Evolutionary conservation across 92 coral and sea anemone genomes (phyloP), one percentile per base, ranked within the genome.

Genomic region (Porites lobata): DNA sequence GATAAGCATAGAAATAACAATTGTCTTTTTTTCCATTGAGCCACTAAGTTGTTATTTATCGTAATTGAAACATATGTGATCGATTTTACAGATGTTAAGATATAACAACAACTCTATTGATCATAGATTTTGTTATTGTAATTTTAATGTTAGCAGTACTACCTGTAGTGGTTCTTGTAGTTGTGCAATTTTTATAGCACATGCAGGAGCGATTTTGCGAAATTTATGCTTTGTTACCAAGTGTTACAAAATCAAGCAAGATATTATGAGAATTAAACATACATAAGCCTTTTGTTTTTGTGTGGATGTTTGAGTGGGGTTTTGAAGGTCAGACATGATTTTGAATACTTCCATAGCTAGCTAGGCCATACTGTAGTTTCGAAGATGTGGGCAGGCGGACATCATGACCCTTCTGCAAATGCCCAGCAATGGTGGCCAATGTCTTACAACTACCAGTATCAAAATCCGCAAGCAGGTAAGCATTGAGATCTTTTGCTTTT

Each of bases 381-480:
- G 87, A 91, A 68, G 82, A 96, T 96, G 99, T 96, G 99, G 99
- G 97, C 96, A 88, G 93, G 94, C 80, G 96, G 98, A 76, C 94
- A 96, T 68, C 99, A 93, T 72, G 84, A 91, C 50, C 87, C 89
- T 2, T 86, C 91, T 81, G 93, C 91, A 77, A 77, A 76, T 76
- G 86, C 83, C 90, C 91, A 93, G 83, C 96, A 96, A 86, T 96
- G 99, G 99, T 96, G 99, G 99, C 98, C 93, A 88, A 87, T 96
- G 96, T 88, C 94, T 63, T 95, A 96, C 89, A 93, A 95, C 90
- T 96, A 88, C 92, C 98, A 93, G 78, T 93, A 93, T 90, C 93
- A 94, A 72, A 90, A 82, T 20, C 94, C 82, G 50, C 61, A 89
- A 22, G 90, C 91, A 94, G 98, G 98, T 94, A 91, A 85, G 98